Conservation (phyloP, 2,888 invertebrate species). For the Esperia sulphurella region DNA sequence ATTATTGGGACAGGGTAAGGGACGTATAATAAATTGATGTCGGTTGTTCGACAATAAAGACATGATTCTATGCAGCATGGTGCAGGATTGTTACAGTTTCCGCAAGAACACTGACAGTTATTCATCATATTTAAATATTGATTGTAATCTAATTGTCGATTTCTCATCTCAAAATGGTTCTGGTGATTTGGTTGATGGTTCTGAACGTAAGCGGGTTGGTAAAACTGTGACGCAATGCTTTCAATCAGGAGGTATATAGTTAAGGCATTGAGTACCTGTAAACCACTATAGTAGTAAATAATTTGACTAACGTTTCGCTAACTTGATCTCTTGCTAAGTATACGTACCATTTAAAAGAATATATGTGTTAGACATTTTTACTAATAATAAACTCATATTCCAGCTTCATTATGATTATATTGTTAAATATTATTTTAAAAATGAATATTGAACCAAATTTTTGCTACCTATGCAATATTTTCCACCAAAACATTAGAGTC, state of each 20-base stretch:
- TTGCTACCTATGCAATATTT: no score
- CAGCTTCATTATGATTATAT: no score
- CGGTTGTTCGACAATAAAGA: constrained; percentile 10
- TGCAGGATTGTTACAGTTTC: constrained; percentile 14
- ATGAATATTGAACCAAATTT: no score
- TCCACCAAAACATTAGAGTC: no score
- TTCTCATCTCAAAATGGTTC: background rate
- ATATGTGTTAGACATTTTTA: no score
- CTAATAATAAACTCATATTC: no score
- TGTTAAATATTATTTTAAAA: no score
- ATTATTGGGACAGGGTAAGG: constrained; percentile 20
- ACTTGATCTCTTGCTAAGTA: no score
- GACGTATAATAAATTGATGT: constrained; percentile 10
- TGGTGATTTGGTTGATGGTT: background rate
- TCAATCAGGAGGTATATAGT: background rate
- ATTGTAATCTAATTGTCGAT: background rate
- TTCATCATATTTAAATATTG: background rate
- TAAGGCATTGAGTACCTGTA: background rate
- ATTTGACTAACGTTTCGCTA: no score
- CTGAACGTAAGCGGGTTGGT: background rate
- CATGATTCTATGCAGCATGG: constrained; percentile 18
- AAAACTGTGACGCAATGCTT: background rate
- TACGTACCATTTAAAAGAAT: no score
- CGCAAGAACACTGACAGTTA: constrained; percentile 19
- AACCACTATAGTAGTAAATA: background rate